A percentile compares a stretch with the other conserved stretches of the same genome.
Evolutionary conservation across 2,888 invertebrate genomes (phyloP).

Genomic region (Caradrina kadenii): DNA sequence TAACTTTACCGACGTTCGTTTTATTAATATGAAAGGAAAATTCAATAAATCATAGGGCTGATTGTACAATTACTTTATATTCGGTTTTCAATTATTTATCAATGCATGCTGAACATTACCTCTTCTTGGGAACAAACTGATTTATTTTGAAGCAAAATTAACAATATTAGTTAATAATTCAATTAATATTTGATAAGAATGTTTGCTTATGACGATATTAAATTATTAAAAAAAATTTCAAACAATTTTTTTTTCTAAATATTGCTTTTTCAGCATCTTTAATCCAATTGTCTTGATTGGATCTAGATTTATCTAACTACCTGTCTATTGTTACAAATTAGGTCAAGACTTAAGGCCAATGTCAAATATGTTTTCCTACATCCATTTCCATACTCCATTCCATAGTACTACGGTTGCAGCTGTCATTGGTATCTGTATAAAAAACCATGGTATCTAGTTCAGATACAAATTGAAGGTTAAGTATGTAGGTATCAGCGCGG

Average conservation of each 20-base stretch:
- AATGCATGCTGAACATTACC: background rate
- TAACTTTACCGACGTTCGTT: background rate
- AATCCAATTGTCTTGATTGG: slow-evolving; percentile 16
- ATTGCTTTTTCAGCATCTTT: background rate
- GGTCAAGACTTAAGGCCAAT: slow-evolving; percentile 86
- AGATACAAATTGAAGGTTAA: slow-evolving; percentile 66
- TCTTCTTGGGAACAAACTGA: background rate
- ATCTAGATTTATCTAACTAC: slow-evolving; percentile 29
- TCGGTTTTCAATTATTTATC: slow-evolving; percentile 6
- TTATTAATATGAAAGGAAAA: background rate
- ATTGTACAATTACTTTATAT: background rate
- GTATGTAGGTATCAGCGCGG: slow-evolving; percentile 66
- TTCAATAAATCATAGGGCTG: background rate
- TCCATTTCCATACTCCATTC: slow-evolving; percentile 45
- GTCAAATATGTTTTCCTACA: slow-evolving; percentile 80
- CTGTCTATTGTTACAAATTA: slow-evolving; percentile 66
- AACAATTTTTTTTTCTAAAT: background rate
- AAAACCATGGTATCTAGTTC: slow-evolving; percentile 39
- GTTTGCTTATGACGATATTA: background rate
- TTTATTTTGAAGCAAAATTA: background rate
- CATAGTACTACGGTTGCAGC: slow-evolving; percentile 23
- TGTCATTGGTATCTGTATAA: slow-evolving; percentile 27
- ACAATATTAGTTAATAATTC: background rate
- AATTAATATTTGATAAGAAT: slow-evolving; percentile 2
- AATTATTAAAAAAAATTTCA: slow-evolving; percentile 5